Evolutionary conservation across 2,113 vertebrate genomes (phyloP).

Genomic region (Xiphophorus hellerii): DNA sequence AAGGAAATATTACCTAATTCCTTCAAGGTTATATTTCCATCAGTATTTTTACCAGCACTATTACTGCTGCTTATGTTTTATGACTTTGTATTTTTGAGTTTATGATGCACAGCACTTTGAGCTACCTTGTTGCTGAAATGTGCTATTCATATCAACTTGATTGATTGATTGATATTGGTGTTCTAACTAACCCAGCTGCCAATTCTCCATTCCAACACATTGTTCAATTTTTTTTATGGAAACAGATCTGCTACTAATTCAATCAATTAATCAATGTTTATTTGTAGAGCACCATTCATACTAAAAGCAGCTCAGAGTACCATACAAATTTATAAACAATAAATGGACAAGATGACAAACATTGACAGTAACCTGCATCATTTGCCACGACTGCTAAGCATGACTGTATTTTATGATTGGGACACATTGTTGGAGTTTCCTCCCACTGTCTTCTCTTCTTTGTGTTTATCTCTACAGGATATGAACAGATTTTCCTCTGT

Average conservation of each 20-base stretch:
- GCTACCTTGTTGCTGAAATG: no score
- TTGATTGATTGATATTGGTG: no score
- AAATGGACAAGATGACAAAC: not conserved
- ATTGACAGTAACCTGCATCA: not conserved
- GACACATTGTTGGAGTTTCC: not conserved
- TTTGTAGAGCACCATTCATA: no score
- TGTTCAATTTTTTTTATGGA: no score
- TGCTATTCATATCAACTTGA: no score
- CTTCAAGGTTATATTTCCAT: not conserved
- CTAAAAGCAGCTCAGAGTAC: not conserved
- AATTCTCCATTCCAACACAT: no score
- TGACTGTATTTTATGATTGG: not conserved
- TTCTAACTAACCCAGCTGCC: no score
- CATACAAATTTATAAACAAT: not conserved
- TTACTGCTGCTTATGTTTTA: not conserved
- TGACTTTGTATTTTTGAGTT: no score
- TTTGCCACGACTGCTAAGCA: not conserved
- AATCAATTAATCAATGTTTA: no score
- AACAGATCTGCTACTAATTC: no score
- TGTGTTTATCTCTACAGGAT: conserved; percentile 65
- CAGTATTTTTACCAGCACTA: not conserved
- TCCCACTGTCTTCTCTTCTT: not conserved
- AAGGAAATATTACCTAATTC: no score
- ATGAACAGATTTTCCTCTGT: conserved; percentile 82
- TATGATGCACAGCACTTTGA: no score